phyloP scores from a whole-genome alignment of 2,113 vertebrate genomes.

The Lepus europaeus region DNA sequence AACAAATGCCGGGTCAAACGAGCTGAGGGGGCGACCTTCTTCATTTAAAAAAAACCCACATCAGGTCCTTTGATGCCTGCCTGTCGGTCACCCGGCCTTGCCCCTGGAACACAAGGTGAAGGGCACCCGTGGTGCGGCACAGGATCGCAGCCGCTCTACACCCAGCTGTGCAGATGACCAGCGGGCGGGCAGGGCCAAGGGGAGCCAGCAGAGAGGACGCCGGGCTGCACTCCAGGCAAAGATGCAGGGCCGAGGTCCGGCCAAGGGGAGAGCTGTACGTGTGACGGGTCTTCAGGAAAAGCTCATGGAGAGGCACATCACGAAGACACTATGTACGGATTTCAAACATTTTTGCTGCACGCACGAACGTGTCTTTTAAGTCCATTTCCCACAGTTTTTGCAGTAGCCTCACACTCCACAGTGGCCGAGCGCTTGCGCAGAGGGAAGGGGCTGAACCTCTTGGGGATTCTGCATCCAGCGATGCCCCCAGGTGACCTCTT shows the following conservation, averaged over 20 bases:
- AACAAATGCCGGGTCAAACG: background rate
- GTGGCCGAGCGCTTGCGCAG: background rate
- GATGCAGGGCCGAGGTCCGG: background rate
- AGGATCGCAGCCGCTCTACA: too few species aligned
- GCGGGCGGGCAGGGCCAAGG: background rate
- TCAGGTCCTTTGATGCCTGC: too few species aligned
- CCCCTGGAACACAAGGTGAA: accelerated
- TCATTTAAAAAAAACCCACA: background rate
- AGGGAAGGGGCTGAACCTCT: too few species aligned
- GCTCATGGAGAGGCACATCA: too few species aligned
- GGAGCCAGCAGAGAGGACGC: background rate
- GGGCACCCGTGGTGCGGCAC: background rate
- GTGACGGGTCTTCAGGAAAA: background rate
- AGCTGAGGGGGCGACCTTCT: background rate
- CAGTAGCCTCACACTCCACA: accelerated
- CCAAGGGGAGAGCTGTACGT: background rate
- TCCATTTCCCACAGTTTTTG: too few species aligned
- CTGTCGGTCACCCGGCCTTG: background rate
- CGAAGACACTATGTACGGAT: too few species aligned
- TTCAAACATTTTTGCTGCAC: too few species aligned
- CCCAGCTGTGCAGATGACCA: too few species aligned
- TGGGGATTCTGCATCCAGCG: background rate
- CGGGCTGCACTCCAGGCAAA: background rate
- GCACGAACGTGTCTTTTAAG: too few species aligned
- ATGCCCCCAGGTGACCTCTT: background rate